Conservation (phyloP, 1,140 invertebrate genomes). For the Pogonomyrmex californicus region DNA sequence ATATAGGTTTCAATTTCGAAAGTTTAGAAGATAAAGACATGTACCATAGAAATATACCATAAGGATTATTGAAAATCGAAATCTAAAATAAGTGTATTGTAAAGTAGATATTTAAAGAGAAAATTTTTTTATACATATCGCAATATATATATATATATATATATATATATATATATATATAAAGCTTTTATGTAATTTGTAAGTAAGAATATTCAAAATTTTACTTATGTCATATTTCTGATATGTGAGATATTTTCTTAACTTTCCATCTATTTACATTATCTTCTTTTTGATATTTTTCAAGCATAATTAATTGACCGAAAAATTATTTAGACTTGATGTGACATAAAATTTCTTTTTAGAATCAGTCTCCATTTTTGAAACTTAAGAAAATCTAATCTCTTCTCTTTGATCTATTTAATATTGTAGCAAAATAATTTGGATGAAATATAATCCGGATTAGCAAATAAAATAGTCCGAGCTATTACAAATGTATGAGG, state of each 20-base stretch:
- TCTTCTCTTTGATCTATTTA: neutral
- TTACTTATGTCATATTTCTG: neutral
- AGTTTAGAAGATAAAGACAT: neutral
- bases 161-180: neutral
- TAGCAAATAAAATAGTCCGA: neutral
- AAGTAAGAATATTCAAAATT: neutral
- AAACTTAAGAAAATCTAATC: neutral
- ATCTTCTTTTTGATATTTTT: neutral
- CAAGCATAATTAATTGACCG: neutral
- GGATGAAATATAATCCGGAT: neutral
- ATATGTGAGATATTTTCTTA: neutral
- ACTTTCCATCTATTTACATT: neutral
- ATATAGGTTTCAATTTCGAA: constrained; percentile 18
- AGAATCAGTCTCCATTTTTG: neutral
- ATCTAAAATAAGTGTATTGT: neutral
- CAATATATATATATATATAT: neutral
- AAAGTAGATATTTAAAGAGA: neutral
- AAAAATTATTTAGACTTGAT: neutral
- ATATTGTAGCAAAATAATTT: neutral
- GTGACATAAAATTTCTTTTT: constrained; percentile 3
- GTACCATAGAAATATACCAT: neutral
- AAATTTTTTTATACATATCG: neutral
- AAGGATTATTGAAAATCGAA: neutral
- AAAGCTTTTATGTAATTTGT: neutral
- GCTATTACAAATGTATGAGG: neutral